phyloP scores from a whole-genome alignment of 2,113 vertebrate genomes.

The Chauna torquata region DNA sequence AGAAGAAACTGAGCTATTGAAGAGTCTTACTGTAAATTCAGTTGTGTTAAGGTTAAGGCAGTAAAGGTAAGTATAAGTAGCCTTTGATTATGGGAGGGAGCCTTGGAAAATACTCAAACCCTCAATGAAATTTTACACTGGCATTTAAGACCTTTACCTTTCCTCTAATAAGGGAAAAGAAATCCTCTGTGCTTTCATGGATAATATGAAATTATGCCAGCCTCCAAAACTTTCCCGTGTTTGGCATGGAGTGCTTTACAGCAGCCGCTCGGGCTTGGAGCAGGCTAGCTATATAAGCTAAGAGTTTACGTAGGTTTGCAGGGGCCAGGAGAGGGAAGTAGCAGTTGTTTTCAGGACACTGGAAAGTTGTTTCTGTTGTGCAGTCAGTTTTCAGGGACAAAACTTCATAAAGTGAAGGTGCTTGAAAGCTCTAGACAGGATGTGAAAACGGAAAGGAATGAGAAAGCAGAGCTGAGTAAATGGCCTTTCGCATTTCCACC shows the following conservation, averaged over 20 bases:
- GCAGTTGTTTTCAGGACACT: fast-evolving
- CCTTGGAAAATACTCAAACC: background rate
- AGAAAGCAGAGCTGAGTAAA: background rate
- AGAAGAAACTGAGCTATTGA: background rate
- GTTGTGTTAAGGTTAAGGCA: background rate
- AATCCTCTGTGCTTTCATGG: background rate
- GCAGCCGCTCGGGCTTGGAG: too few relatives aligned
- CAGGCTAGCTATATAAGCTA: background rate
- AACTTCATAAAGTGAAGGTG: fast-evolving
- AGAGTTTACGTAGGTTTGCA: background rate
- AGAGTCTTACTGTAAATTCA: background rate
- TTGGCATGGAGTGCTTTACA: background rate
- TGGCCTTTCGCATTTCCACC: fast-evolving
- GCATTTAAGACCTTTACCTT: background rate
- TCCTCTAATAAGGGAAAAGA: background rate
- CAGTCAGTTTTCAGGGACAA: background rate
- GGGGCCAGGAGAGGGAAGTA: background rate
- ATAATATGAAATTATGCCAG: background rate
- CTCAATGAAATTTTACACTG: background rate
- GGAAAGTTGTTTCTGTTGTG: background rate
- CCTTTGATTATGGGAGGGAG: background rate
- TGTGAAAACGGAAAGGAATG: background rate
- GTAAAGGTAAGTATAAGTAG: background rate
- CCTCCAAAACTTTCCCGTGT: background rate
- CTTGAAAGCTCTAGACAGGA: background rate